phyloP scores from a whole-genome alignment of 2,888 invertebrate genomes.

The Schrankia costaestrigalis region DNA sequence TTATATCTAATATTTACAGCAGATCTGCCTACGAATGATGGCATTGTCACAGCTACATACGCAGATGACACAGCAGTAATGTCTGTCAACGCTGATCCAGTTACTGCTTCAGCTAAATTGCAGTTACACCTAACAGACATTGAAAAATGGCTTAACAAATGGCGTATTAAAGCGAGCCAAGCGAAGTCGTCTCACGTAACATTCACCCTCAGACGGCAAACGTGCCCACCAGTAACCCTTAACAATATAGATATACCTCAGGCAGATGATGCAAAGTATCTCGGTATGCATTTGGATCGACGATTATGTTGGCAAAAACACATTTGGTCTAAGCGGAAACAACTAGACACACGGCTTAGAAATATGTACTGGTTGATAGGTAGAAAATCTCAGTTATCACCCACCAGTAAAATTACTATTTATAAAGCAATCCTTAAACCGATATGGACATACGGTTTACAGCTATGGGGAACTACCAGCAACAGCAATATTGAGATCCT shows the following conservation, averaged over 20 bases:
- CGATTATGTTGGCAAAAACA: slow-evolving; percentile 20
- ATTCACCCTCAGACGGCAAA: slow-evolving; percentile 2
- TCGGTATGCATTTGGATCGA: slow-evolving; percentile 20
- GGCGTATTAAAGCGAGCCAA: slow-evolving; percentile 1
- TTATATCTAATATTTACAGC: background rate
- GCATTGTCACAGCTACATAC: background rate
- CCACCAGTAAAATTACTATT: slow-evolving; percentile 6
- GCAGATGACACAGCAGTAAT: background rate
- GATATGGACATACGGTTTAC: slow-evolving; percentile 18
- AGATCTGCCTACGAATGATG: background rate
- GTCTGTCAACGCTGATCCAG: background rate
- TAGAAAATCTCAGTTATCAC: slow-evolving; percentile 6
- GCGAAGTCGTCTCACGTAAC: slow-evolving; percentile 1
- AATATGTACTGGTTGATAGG: slow-evolving; percentile 12
- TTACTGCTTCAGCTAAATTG: background rate
- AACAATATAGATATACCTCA: slow-evolving; percentile 4
- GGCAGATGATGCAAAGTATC: slow-evolving; percentile 16
- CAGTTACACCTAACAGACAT: background rate
- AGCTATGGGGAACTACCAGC: slow-evolving; percentile 16
- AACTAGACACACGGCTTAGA: slow-evolving; percentile 6
- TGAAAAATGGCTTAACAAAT: background rate
- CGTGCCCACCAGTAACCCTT: background rate
- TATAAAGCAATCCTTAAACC: slow-evolving; percentile 18
- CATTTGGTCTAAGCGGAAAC: slow-evolving; percentile 15
- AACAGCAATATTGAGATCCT: slow-evolving; percentile 13